Evolutionary conservation across 1,140 invertebrate genomes (phyloP).

Genomic region (Pseudachorutes palmiensis): DNA sequence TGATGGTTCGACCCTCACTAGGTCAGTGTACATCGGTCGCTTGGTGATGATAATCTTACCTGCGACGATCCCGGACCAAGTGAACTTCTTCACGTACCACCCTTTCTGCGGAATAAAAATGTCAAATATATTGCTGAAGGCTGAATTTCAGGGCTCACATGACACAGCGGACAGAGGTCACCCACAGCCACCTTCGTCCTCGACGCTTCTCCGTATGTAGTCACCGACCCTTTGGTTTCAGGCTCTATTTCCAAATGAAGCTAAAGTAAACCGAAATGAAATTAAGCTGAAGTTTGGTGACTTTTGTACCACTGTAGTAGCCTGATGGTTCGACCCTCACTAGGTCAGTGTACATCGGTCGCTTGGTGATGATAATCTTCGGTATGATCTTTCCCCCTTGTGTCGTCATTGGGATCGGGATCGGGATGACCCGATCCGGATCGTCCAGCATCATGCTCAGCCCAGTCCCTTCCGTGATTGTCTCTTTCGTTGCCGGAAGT

Average conservation of each 20-base stretch:
- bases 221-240: background rate
- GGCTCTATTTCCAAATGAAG: background rate
- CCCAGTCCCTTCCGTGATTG: constrained; percentile 7
- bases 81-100: constrained; percentile 1
- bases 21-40: background rate
- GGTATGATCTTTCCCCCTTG: too few species aligned
- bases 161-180: background rate
- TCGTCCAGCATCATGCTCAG: background rate
- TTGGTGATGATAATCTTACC: background rate
- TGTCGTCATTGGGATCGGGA: too few species aligned
- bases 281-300: background rate
- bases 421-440: too few species aligned
- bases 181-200: background rate
- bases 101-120: constrained; percentile 12
- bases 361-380: background rate
- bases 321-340: background rate
- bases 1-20: background rate
- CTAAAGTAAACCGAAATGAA: background rate
- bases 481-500: too few species aligned
- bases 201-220: background rate
- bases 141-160: background rate
- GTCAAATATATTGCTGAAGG: background rate
- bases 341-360: background rate
- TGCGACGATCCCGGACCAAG: constrained; percentile 16
- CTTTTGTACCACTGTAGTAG: background rate